Evolutionary conservation across 2,113 vertebrate genomes (phyloP).

Genomic region (Larimichthys crocea): DNA sequence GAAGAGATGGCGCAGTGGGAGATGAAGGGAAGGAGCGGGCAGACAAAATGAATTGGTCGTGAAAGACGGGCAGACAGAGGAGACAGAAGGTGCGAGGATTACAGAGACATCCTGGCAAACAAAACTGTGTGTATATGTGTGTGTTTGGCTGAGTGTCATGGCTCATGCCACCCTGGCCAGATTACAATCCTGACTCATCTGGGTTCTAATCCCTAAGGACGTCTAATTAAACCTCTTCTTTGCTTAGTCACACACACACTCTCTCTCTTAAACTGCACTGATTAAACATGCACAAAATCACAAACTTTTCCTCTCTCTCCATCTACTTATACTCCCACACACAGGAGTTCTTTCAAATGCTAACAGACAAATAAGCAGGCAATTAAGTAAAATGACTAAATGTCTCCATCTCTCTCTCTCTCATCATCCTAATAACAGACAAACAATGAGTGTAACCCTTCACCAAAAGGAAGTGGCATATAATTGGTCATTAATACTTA

Average conservation of each 20-base stretch:
- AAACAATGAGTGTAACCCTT: constrained; percentile 59
- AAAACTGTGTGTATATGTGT: constrained; percentile 37
- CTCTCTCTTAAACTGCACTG: constrained; percentile 5
- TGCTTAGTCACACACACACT: constrained; percentile 42
- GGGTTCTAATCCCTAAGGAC: constrained; percentile 77
- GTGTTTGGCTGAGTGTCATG: constrained; percentile 63
- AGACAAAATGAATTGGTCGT: constrained; percentile 63
- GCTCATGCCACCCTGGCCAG: constrained; percentile 75
- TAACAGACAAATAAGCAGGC: constrained; percentile 41
- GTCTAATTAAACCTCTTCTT: constrained; percentile 83
- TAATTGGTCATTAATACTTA: constrained; percentile 79
- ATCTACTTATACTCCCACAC: not conserved
- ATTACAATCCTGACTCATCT: constrained; percentile 81
- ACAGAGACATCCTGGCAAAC: constrained; percentile 63
- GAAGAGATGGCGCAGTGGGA: constrained; percentile 20
- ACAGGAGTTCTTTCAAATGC: constrained; percentile 5
- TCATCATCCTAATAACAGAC: constrained; percentile 22
- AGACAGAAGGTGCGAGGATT: constrained; percentile 74
- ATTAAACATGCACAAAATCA: too few species aligned
- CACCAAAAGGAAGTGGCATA: constrained; percentile 55
- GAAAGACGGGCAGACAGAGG: constrained; percentile 60
- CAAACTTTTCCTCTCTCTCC: too few species aligned
- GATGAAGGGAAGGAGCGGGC: constrained; percentile 49
- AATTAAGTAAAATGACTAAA: constrained; percentile 59
- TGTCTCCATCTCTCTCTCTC: constrained; percentile 17